Evolutionary conservation across 53 echinoderm and acorn worm species (phyloP).

Genomic region (Temnopleurus reevesii): DNA sequence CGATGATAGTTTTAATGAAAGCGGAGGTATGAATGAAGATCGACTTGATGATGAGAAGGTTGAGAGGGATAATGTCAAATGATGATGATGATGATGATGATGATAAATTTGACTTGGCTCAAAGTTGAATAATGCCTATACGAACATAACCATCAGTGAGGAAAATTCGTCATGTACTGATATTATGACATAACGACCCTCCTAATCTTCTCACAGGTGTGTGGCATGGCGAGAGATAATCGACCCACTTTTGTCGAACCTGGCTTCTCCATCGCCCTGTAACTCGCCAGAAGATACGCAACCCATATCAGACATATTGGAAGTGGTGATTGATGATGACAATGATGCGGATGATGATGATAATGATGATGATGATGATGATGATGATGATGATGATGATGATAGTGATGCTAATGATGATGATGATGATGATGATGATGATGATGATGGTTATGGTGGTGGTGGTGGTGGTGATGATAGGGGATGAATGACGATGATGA

Average conservation of each 20-base stretch:
- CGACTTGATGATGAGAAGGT: too few relatives aligned
- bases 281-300: too few relatives aligned
- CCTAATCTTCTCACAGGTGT: too few relatives aligned
- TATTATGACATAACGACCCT: neutral
- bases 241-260: too few relatives aligned
- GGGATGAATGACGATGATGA: constrained; percentile 12
- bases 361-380: constrained; percentile 35
- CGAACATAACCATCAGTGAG: too few relatives aligned
- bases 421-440: constrained; percentile 26
- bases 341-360: neutral
- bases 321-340: neutral
- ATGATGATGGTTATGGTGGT: constrained; percentile 24
- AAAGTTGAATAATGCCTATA: too few relatives aligned
- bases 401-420: constrained; percentile 29
- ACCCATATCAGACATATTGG: neutral
- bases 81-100: too few relatives aligned
- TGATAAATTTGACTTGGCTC: too few relatives aligned
- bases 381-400: constrained; percentile 20
- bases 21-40: too few relatives aligned
- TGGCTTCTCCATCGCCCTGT: too few relatives aligned
- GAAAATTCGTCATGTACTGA: neutral
- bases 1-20: constrained; percentile 22
- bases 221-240: too few relatives aligned
- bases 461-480: neutral
- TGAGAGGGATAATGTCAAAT: too few relatives aligned